Percentiles rank a stretch among this genome's conserved stretches.
These are phyloP conservation scores for Digitonthophagus gazella DNA, from an alignment of 2,888 invertebrate species.

Conservation along the genomic window DNA sequence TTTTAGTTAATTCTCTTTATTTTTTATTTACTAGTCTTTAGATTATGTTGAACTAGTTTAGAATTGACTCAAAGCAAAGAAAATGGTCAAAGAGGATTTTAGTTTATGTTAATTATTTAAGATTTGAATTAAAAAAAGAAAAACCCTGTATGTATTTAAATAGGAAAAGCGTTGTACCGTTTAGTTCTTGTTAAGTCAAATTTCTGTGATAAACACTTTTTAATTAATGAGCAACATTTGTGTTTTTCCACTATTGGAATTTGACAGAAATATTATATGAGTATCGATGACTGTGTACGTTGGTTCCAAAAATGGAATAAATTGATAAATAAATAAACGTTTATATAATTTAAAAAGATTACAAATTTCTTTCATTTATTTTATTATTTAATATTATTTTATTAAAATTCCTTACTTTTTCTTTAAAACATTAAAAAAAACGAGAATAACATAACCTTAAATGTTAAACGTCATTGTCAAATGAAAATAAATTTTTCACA, in stretches of 20 bases:
- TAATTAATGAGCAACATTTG: slow-evolving; percentile 25
- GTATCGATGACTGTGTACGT: slow-evolving; percentile 13
- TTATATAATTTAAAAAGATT: background rate
- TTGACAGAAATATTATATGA: slow-evolving; percentile 22
- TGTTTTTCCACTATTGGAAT: slow-evolving; percentile 28
- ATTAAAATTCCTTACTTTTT: too few relatives aligned
- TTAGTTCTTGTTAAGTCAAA: slow-evolving; percentile 40
- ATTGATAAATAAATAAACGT: slow-evolving; percentile 11
- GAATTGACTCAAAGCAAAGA: too few relatives aligned
- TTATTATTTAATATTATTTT: too few relatives aligned
- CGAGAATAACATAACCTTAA: too few relatives aligned
- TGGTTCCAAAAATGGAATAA: slow-evolving; percentile 5
- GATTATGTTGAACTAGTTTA: too few relatives aligned
- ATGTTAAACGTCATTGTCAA: too few relatives aligned
- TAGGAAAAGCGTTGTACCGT: slow-evolving; percentile 21
- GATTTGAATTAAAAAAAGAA: slow-evolving; percentile 19
- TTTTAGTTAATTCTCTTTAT: slow-evolving; percentile 22
- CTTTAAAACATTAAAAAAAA: too few relatives aligned
- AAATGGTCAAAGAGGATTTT: too few relatives aligned
- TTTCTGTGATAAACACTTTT: slow-evolving; percentile 40
- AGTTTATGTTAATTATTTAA: slow-evolving; percentile 12
- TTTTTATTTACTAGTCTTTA: slow-evolving; percentile 27
- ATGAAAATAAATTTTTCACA: too few relatives aligned
- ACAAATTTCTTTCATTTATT: background rate
- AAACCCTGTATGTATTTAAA: slow-evolving; percentile 19